Percentiles rank a stretch among this genome's conserved stretches.
These are phyloP conservation scores for Tinea trinotella DNA, from an alignment of 2,888 invertebrate genomes.

Conservation along the genomic window DNA sequence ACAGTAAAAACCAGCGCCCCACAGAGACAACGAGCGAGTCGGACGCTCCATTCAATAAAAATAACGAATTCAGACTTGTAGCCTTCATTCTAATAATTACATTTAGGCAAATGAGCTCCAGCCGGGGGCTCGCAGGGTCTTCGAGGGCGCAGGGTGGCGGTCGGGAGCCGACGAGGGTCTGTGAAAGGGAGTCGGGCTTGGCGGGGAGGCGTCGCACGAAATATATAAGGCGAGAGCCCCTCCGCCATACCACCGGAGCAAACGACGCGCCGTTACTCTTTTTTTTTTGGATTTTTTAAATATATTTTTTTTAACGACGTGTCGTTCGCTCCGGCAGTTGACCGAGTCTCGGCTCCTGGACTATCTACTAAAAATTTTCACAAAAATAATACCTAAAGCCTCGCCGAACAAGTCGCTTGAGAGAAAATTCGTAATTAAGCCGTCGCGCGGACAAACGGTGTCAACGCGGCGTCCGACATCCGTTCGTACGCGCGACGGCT, in stretches of 20 bases:
- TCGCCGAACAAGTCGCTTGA: slow-evolving; percentile 26
- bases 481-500: slow-evolving; percentile 7
- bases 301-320: slow-evolving; percentile 32
- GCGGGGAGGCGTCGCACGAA: slow-evolving; percentile 18
- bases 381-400: slow-evolving; percentile 68
- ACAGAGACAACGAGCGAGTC: neutral
- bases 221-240: slow-evolving; percentile 14
- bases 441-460: slow-evolving; percentile 23
- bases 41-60: neutral
- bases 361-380: slow-evolving; percentile 64
- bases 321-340: slow-evolving; percentile 28
- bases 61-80: neutral
- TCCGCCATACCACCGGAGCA: slow-evolving; percentile 26
- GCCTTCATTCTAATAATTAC: neutral
- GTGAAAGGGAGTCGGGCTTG: slow-evolving; percentile 22
- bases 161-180: slow-evolving; percentile 31
- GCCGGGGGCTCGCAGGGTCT: slow-evolving; percentile 30
- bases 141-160: slow-evolving; percentile 15
- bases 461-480: slow-evolving; percentile 34
- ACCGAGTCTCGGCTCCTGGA: slow-evolving; percentile 29
- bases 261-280: slow-evolving; percentile 32
- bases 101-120: slow-evolving; percentile 23
- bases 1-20: neutral
- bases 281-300: slow-evolving; percentile 56
- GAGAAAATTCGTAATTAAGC: slow-evolving; percentile 21